Evolutionary conservation across 2,113 vertebrate genomes (phyloP).

Genomic region (Jacana jacana): DNA sequence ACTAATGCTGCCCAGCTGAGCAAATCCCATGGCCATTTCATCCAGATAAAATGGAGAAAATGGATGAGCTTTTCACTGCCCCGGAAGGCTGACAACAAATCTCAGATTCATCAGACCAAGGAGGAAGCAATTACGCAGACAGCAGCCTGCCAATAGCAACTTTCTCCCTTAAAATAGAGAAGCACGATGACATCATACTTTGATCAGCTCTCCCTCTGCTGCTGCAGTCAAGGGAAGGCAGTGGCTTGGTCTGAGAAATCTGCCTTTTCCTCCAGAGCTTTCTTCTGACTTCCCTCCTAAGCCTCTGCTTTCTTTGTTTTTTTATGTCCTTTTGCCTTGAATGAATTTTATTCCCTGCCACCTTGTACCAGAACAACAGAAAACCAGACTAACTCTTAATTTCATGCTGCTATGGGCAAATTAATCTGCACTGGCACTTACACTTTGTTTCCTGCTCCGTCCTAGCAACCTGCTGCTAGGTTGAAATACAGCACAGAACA

Average conservation of each 20-base stretch:
- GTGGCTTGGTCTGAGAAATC: background rate
- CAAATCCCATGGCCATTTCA: constrained; percentile 33
- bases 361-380: background rate
- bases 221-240: background rate
- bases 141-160: constrained; percentile 32
- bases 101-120: constrained; percentile 39
- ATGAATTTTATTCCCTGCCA: background rate
- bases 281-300: background rate
- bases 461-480: too few species aligned
- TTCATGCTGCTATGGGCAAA: background rate
- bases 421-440: background rate
- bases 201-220: background rate
- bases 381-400: background rate
- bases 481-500: background rate
- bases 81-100: constrained; percentile 51
- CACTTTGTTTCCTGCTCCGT: background rate
- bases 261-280: background rate
- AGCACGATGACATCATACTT: background rate
- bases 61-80: constrained; percentile 37
- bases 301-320: background rate
- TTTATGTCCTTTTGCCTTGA: background rate
- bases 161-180: constrained; percentile 8
- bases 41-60: constrained; percentile 38
- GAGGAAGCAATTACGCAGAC: constrained; percentile 39
- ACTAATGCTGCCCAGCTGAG: constrained; percentile 29